Base-by-base conservation (phyloP, 2,888 invertebrate species). In the Drosophila rellima region DNA sequence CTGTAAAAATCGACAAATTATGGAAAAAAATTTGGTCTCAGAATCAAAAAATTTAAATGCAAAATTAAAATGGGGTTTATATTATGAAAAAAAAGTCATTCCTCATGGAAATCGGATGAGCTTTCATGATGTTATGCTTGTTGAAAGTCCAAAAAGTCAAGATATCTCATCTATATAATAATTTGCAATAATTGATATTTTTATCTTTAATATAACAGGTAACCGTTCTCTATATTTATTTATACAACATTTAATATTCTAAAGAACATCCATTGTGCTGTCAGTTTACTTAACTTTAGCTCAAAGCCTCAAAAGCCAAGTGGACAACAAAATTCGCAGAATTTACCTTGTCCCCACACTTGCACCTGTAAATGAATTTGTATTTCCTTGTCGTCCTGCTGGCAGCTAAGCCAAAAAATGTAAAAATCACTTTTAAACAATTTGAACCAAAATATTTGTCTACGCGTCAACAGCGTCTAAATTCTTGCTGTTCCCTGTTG, bases 381-480 rank as follows among this genome's bases (percentile, higher is more conserved):
- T 61, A 48, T 57, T 59, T 50, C 42, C 51, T 62, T 23, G 48
- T 39, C 20, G 15, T 61, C 50, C 45, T 51, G 33, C 39, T 13
- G 29, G 11, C 45, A 45, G 45, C 62, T 45, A 18, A 45, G 54
- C 54, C 29, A 45, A 64, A 44, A 35, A 51, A 35, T 52, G 63
- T 44, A 40, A 73, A 70, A 88, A 90, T 88, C 90, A 88, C 83
- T 90, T 89, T 78, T 70, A 78, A 89, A 80, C 90, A 89, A 89
- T 88, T 90, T 89, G 69, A 56, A 59, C 55, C 68, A 70, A 82
- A 85, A 85, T 85, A 89, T 85, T 85, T 85, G 88, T 89, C 82
- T 78, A 70, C 66, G 74, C 89, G 71, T 84, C 89, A 86, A 74
- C 89, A 71, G 64, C 61, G 54, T 61, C 61, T 47, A 65, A 83